A percentile compares a stretch with the other conserved stretches of the same genome.
These are phyloP conservation scores for Bombus confusus DNA, from an alignment of 1,140 invertebrate genomes.

Conservation along the genomic window DNA sequence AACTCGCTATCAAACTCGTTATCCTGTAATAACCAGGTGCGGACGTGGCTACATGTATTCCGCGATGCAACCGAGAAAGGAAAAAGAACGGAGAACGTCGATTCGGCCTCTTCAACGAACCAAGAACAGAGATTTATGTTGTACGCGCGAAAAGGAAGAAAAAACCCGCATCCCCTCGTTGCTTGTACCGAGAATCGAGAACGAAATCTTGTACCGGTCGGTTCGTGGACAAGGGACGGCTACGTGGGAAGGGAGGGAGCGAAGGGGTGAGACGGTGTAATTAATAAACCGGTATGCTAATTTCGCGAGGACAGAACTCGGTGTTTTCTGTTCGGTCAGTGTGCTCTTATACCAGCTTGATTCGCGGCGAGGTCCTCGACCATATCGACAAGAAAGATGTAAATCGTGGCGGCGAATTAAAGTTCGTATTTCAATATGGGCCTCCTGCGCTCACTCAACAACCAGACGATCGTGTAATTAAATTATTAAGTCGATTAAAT, in stretches of 20 bases:
- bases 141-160: conserved; percentile 40
- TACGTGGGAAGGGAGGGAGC: neutral
- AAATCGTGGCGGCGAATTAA: conserved; percentile 52
- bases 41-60: conserved; percentile 35
- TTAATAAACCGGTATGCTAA: conserved; percentile 77
- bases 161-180: conserved; percentile 36
- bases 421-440: conserved; percentile 39
- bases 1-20: conserved; percentile 53
- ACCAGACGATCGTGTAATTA: conserved; percentile 41
- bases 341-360: conserved; percentile 1
- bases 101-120: conserved; percentile 38
- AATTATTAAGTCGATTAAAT: conserved; percentile 42
- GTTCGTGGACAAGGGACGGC: conserved; percentile 37
- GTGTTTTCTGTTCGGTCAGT: conserved; percentile 62
- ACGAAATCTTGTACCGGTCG: conserved; percentile 57
- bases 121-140: conserved; percentile 62
- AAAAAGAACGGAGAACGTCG: conserved; percentile 29
- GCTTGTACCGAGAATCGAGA: conserved; percentile 55
- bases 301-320: conserved; percentile 66
- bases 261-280: conserved; percentile 57
- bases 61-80: conserved; percentile 24
- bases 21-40: conserved; percentile 55
- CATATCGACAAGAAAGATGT: conserved; percentile 54
- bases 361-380: neutral
- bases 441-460: conserved; percentile 27